Evolutionary conservation across 2,888 invertebrate genomes (phyloP), one percentile per base, ranked within the genome.

Genomic region (Drosophila fulvimacula): DNA sequence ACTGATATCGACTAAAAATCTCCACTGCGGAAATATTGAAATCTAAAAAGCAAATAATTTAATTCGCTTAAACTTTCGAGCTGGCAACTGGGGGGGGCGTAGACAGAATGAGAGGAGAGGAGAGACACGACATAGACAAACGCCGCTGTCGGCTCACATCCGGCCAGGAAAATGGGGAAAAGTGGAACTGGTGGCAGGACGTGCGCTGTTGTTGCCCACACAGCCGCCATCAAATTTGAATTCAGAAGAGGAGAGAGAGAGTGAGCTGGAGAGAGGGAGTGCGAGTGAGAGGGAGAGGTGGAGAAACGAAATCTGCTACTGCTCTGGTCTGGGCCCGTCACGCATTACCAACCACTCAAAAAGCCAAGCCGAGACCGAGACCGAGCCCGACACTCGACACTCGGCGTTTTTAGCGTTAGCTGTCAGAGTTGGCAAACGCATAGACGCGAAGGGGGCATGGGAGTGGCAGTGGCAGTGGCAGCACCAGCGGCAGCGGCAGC

Each of bases 41-140:
- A 88, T 90, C 87, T 90, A 82, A 87, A 85, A 85, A 85, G 82
- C 88, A 88, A 88, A 88, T 90, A 88, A 88, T 89, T 90, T 89
- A 90, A 88, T 87, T 90, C 82, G 79, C 76, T 87, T 79, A 79
- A 83, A 88, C 85, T 83, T 83, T 88, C 74, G 70, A 59, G 49
- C 52, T 49, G 58, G 19, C 61, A 42, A 30, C 53, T 46, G 53
- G n/a, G n/a, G 27, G 27, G 27, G n/a, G 27, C 7, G 27, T 7
- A 5, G 27, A 30, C 27, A 30, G 27, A 5, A 27, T 5, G 27
- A 6, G 27, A 5, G 27, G 27, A 17, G 71, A 59, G 58, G 63
- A 27, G 74, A 73, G 61, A 73, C 38, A 69, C 77, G 70, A 70
- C 79, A 82, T 81, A 88, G 88, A 74, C 86, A 85, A 80, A 79